Conservation (phyloP, 2,113 vertebrate genomes). For the Chionis minor region DNA sequence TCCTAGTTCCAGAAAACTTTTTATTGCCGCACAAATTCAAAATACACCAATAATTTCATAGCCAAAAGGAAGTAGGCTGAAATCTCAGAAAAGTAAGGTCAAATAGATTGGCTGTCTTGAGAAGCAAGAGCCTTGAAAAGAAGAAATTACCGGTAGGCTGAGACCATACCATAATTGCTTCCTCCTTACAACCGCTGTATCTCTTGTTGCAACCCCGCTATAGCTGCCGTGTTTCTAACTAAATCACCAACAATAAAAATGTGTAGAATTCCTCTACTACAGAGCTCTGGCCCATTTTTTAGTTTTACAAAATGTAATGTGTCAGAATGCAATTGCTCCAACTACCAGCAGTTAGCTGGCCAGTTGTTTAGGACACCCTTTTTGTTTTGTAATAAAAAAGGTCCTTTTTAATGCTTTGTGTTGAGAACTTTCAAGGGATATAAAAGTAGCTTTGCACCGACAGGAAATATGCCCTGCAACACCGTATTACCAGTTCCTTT, state of each 20-base stretch:
- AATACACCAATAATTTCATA: background rate
- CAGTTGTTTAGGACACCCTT: background rate
- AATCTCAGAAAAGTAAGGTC: background rate
- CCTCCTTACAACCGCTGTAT: background rate
- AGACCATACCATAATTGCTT: background rate
- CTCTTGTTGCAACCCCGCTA: background rate
- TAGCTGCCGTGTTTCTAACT: background rate
- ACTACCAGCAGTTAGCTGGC: background rate
- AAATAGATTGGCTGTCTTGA: background rate
- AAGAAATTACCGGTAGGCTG: background rate
- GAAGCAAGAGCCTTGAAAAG: background rate
- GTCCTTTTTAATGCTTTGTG: background rate
- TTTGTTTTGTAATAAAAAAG: background rate
- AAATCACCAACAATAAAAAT: conserved; percentile 43
- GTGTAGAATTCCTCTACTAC: background rate
- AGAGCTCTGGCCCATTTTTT: conserved; percentile 36
- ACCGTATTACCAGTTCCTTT: background rate
- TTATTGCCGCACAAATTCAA: background rate
- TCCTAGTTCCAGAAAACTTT: background rate
- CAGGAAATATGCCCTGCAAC: background rate
- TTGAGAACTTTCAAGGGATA: background rate
- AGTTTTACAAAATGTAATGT: conserved; percentile 38
- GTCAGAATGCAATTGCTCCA: conserved; percentile 49
- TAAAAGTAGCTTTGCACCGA: background rate
- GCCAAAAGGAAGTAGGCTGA: background rate